Conservation (phyloP, 2,888 invertebrate genomes). For the Tetropium fuscum region DNA sequence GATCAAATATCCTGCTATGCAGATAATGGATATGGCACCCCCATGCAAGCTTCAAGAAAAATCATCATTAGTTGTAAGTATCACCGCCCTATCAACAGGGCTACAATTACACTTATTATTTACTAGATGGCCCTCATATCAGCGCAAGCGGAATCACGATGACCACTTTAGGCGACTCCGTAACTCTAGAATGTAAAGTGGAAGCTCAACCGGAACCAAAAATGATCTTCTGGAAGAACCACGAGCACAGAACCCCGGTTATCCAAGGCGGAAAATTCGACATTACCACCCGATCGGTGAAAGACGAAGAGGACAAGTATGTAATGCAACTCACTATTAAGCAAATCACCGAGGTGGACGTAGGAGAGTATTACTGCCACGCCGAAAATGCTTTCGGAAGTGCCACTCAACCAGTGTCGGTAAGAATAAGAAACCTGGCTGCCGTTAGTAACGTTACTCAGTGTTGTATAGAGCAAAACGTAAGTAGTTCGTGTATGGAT, state of each 20-base stretch:
- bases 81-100: neutral
- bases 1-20: conserved; percentile 89
- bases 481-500: conserved; percentile 81
- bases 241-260: conserved; percentile 78
- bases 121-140: conserved; percentile 84
- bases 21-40: conserved; percentile 88
- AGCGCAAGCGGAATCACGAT: conserved; percentile 83
- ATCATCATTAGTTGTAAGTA: conserved; percentile 86
- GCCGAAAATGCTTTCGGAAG: conserved; percentile 87
- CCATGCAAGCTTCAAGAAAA: conserved; percentile 85
- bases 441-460: conserved; percentile 77
- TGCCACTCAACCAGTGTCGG: conserved; percentile 79
- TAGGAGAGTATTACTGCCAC: conserved; percentile 83
- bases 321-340: conserved; percentile 81
- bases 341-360: conserved; percentile 76
- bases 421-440: conserved; percentile 71
- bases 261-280: conserved; percentile 83
- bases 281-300: conserved; percentile 71
- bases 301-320: conserved; percentile 77
- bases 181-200: conserved; percentile 82
- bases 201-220: conserved; percentile 84
- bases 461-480: conserved; percentile 85
- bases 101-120: neutral
- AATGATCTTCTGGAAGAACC: conserved; percentile 86
- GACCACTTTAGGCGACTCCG: conserved; percentile 81